Evolutionary conservation across 2,888 invertebrate species (phyloP).

Genomic region (Tolmerus cingulatus): DNA sequence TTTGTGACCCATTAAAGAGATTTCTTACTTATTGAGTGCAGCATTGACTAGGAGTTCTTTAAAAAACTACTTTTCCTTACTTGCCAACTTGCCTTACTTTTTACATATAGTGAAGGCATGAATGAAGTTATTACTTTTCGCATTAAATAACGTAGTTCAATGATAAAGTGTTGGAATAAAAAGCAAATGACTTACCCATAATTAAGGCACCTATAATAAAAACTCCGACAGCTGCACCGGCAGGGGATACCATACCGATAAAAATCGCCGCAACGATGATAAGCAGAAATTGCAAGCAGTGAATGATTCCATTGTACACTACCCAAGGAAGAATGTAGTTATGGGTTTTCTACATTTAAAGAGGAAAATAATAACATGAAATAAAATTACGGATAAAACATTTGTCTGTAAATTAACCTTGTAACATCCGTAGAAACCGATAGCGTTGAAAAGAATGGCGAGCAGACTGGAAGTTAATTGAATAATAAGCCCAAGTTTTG

Average conservation of each 20-base stretch:
- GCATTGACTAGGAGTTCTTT: too few relatives aligned
- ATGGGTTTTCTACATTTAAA: not conserved
- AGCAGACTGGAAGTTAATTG: not conserved
- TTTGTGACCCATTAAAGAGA: too few relatives aligned
- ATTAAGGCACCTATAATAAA: not conserved
- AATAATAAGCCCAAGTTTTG: not conserved
- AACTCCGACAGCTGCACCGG: not conserved
- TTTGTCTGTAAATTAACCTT: not conserved
- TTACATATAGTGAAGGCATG: not conserved
- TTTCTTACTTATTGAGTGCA: too few relatives aligned
- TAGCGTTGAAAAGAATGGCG: not conserved
- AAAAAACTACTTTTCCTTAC: not conserved
- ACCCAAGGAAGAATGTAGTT: conserved; percentile 1
- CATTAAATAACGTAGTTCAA: too few relatives aligned
- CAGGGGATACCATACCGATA: not conserved
- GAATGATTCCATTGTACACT: not conserved
- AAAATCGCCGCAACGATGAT: not conserved
- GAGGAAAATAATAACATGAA: not conserved
- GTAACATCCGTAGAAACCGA: not conserved
- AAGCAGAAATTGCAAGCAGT: not conserved
- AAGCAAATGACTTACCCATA: not conserved
- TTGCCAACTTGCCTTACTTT: not conserved
- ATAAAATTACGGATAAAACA: not conserved
- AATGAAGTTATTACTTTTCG: not conserved
- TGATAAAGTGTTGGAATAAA: not conserved